These are phyloP conservation scores for Salarias fasciatus DNA, from an alignment of 2,797 vertebrate genomes.

Conservation along the genomic window DNA sequence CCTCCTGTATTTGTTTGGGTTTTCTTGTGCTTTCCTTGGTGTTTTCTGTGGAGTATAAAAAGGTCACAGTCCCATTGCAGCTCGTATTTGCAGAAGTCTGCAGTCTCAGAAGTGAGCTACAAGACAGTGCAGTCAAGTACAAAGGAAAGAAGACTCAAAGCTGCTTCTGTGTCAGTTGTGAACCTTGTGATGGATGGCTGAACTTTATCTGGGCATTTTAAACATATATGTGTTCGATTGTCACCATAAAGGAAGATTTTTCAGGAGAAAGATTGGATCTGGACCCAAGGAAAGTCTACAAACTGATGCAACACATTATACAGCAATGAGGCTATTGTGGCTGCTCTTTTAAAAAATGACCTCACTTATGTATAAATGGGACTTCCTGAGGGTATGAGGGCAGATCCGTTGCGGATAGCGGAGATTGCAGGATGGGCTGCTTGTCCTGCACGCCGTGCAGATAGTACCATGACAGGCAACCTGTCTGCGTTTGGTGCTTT, in stretches of 20 bases:
- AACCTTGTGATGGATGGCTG: not conserved
- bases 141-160: conserved; percentile 16
- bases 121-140: conserved; percentile 24
- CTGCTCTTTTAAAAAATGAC: conserved; percentile 41
- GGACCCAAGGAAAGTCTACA: conserved; percentile 20
- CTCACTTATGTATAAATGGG: conserved; percentile 31
- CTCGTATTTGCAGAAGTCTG: conserved; percentile 26
- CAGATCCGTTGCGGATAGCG: conserved; percentile 33
- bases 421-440: conserved; percentile 36
- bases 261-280: conserved; percentile 9
- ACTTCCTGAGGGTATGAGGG: conserved; percentile 22
- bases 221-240: conserved; percentile 1
- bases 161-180: conserved; percentile 49
- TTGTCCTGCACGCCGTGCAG: conserved; percentile 42
- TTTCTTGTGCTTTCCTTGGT: conserved; percentile 15
- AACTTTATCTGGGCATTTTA: too few relatives aligned
- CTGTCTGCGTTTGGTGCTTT: conserved; percentile 76
- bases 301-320: too few relatives aligned
- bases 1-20: not conserved
- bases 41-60: conserved; percentile 48
- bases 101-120: conserved; percentile 26
- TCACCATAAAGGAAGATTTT: not conserved
- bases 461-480: conserved; percentile 61
- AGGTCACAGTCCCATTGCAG: conserved; percentile 43
- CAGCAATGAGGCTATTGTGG: not conserved